A percentile compares a stretch with the other conserved stretches of the same genome.
Evolutionary conservation across 2,113 vertebrate species (phyloP).

Genomic region (Amazona vittata): DNA sequence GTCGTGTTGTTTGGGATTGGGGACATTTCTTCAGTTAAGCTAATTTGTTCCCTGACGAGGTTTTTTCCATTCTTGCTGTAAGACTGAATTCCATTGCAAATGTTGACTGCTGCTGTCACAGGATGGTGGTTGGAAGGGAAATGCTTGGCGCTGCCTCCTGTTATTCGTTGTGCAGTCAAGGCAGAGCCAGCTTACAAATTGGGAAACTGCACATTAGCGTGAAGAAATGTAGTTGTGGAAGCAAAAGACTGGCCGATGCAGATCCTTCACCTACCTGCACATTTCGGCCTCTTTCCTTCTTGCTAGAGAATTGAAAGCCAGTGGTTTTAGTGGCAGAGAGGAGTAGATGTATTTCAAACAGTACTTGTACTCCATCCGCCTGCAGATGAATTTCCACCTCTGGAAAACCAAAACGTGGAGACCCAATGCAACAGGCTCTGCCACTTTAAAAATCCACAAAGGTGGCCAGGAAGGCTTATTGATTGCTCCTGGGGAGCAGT

Average conservation of each 20-base stretch:
- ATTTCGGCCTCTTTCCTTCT: neutral
- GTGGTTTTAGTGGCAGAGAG: neutral
- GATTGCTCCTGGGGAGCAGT: neutral
- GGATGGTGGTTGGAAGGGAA: constrained; percentile 33
- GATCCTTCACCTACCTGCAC: neutral
- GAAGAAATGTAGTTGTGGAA: neutral
- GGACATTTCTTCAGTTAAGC: constrained; percentile 1
- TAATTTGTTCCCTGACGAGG: neutral
- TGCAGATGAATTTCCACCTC: neutral
- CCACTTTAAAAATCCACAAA: neutral
- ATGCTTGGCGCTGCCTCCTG: neutral
- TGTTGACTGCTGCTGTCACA: constrained; percentile 10
- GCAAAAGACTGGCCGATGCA: neutral
- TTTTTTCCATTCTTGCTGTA: constrained; percentile 47
- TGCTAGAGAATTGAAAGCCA: neutral
- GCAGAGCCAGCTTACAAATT: neutral
- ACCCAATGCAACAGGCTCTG: neutral
- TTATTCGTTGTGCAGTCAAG: constrained; percentile 15
- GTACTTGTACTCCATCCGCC: neutral
- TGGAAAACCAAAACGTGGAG: neutral
- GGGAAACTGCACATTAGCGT: neutral
- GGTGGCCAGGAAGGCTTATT: neutral
- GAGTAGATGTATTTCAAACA: neutral
- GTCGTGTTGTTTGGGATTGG: neutral
- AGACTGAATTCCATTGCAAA: constrained; percentile 24